Conservation (phyloP, 2,888 invertebrate species). For the Lissocephala sabroskyi region DNA sequence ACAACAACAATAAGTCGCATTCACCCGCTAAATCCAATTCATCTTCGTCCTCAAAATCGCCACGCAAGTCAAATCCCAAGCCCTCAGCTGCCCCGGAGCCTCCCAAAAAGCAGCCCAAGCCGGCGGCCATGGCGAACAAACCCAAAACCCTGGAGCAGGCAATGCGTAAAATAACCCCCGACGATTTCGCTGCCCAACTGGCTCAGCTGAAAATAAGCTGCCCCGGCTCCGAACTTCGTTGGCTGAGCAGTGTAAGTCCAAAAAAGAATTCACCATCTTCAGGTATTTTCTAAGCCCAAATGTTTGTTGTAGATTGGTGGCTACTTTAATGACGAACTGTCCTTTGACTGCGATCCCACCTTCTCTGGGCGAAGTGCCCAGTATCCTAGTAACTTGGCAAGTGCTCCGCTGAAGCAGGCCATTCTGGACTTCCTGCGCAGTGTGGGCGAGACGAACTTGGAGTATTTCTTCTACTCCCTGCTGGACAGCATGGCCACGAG, state of each 20-base stretch:
- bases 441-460: conserved; percentile 77
- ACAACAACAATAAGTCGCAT: conserved; percentile 26
- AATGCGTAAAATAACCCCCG: conserved; percentile 73
- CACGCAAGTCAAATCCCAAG: conserved; percentile 1
- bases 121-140: conserved; percentile 38
- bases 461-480: conserved; percentile 81
- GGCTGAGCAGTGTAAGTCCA: conserved; percentile 80
- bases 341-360: conserved; percentile 64
- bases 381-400: conserved; percentile 66
- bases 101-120: conserved; percentile 37
- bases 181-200: conserved; percentile 74
- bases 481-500: conserved; percentile 81
- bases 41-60: conserved; percentile 36
- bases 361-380: conserved; percentile 62
- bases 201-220: conserved; percentile 78
- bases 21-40: conserved; percentile 49
- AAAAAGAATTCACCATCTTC: background rate
- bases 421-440: conserved; percentile 73
- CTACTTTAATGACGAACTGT: conserved; percentile 59
- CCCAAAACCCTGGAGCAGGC: conserved; percentile 67
- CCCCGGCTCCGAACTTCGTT: conserved; percentile 80
- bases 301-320: conserved; percentile 48
- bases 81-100: conserved; percentile 9
- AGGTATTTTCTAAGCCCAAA: no score
- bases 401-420: conserved; percentile 42